Percentiles rank a stretch among this genome's conserved stretches.
Conservation (phyloP, 2,888 invertebrate species). For the Pandemis corylana region DNA sequence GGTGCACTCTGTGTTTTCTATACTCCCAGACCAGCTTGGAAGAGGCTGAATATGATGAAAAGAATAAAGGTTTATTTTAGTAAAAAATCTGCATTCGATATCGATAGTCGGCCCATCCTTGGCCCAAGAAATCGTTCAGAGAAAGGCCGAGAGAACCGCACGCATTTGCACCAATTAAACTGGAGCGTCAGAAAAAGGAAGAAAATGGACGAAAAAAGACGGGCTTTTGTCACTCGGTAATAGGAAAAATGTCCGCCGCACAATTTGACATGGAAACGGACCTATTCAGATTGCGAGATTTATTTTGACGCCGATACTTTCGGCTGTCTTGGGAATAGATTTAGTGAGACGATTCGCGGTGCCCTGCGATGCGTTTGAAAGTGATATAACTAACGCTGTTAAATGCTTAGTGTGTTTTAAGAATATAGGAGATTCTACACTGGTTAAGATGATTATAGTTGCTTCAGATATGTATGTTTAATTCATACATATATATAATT, state of each 20-base stretch:
- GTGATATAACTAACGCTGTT: no score
- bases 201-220: conserved; percentile 39
- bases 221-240: conserved; percentile 41
- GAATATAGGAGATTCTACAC: not conserved
- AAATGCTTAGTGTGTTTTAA: not conserved
- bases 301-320: conserved; percentile 29
- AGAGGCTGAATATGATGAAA: no score
- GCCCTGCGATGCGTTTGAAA: no score
- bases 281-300: conserved; percentile 37
- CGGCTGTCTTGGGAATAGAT: conserved; percentile 14
- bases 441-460: no score
- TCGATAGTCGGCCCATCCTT: conserved; percentile 16
- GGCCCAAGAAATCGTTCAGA: conserved; percentile 30
- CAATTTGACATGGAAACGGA: conserved; percentile 41
- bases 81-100: not conserved
- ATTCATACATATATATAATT: no score
- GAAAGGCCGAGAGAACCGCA: conserved; percentile 36
- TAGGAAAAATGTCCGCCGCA: conserved; percentile 43
- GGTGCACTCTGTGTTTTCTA: no score
- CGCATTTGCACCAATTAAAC: conserved; percentile 45
- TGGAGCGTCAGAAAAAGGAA: conserved; percentile 40
- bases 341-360: conserved; percentile 9
- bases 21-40: no score
- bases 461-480: no score
- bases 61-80: not conserved